Evolutionary conservation across 2,797 vertebrate species (phyloP).

Genomic region (Tenualosa thibaudeaui): DNA sequence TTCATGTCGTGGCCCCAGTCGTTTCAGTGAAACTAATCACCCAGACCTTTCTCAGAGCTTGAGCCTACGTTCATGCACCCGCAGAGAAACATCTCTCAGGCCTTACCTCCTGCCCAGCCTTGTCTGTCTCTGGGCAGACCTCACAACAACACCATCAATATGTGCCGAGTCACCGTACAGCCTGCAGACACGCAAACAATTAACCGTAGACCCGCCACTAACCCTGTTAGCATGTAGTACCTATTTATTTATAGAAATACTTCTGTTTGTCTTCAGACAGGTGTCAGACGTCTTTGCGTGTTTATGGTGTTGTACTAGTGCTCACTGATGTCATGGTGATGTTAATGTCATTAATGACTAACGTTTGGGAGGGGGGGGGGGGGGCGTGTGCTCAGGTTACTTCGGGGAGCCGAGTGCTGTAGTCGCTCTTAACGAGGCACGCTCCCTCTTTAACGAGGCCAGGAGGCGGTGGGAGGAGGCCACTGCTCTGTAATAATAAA

Average conservation of each 20-base stretch:
- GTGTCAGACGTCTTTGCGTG: background rate
- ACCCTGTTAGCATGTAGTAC: background rate
- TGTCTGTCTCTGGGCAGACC: background rate
- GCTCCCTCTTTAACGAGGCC: slow-evolving; percentile 11
- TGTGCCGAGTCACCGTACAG: background rate
- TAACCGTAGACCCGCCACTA: background rate
- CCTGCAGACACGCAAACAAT: background rate
- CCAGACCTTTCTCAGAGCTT: background rate
- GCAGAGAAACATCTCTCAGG: slow-evolving; percentile 21
- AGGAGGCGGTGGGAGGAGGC: background rate
- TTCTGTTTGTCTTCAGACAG: background rate
- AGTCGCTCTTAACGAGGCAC: slow-evolving; percentile 14
- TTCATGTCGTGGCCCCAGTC: background rate
- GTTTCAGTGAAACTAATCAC: slow-evolving; percentile 18
- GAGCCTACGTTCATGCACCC: background rate
- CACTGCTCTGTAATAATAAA: slow-evolving; percentile 66
- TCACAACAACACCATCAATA: slow-evolving; percentile 20
- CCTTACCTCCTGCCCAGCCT: background rate
- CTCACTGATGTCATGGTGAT: slow-evolving; percentile 32
- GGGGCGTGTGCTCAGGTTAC: background rate
- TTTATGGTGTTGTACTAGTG: slow-evolving; percentile 3
- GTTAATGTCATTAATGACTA: slow-evolving; percentile 36
- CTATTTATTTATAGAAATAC: background rate
- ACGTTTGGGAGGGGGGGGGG: slow-evolving; percentile 24
- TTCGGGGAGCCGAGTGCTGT: background rate